Percentiles rank a stretch among this genome's conserved stretches.
Conservation (phyloP, 2,113 vertebrate genomes). For the Asarcornis scutulata region DNA sequence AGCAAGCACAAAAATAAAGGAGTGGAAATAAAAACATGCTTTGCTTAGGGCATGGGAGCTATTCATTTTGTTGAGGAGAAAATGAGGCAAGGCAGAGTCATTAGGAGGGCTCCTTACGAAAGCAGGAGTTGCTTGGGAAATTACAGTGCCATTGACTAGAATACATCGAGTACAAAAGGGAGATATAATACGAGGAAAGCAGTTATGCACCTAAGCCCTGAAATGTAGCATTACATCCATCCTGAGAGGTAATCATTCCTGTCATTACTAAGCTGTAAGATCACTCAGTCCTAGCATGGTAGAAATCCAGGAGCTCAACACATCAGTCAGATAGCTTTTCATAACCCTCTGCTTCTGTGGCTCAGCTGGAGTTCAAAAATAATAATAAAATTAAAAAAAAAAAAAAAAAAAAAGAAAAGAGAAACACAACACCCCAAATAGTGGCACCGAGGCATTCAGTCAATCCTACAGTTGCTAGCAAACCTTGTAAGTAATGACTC, state of each 20-base stretch:
- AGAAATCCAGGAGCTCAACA: conserved; percentile 54
- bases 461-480: conserved; percentile 31
- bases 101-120: conserved; percentile 57
- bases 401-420: no score
- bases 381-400: background rate
- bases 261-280: conserved; percentile 70
- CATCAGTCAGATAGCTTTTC: conserved; percentile 49
- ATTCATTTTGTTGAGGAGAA: conserved; percentile 60
- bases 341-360: conserved; percentile 37
- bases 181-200: conserved; percentile 72
- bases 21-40: conserved; percentile 53
- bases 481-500: conserved; percentile 66
- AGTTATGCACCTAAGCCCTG: conserved; percentile 72
- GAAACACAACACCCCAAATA: background rate
- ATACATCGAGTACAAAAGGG: conserved; percentile 66
- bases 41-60: conserved; percentile 42
- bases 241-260: conserved; percentile 72
- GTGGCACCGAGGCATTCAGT: conserved; percentile 22
- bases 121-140: conserved; percentile 67
- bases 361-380: conserved; percentile 41
- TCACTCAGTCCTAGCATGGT: conserved; percentile 59
- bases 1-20: conserved; percentile 29
- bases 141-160: conserved; percentile 67
- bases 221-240: conserved; percentile 74
- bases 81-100: conserved; percentile 58